Evolutionary conservation across 2,888 invertebrate genomes (phyloP).

Genomic region (Heliconius sara): DNA sequence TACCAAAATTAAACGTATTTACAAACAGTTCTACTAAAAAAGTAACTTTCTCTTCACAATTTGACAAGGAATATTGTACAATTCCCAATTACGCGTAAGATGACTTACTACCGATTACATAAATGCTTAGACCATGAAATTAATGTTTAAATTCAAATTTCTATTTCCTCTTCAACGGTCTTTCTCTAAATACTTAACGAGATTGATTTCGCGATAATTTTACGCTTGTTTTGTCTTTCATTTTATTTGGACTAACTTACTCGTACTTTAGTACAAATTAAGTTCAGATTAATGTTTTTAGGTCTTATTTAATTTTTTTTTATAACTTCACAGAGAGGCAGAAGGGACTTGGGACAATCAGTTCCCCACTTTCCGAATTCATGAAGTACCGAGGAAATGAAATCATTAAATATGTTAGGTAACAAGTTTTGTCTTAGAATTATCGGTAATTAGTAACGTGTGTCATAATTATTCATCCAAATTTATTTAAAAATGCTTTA

Average conservation of each 20-base stretch:
- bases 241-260: neutral
- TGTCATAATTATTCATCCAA: too few species aligned
- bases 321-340: too few species aligned
- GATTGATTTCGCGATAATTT: conserved; percentile 28
- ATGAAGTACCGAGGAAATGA: too few species aligned
- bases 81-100: conserved; percentile 23
- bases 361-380: neutral
- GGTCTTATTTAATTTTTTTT: too few species aligned
- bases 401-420: too few species aligned
- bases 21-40: neutral
- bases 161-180: conserved; percentile 35
- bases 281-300: neutral
- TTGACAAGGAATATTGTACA: conserved; percentile 16
- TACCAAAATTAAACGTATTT: neutral
- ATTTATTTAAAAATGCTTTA: too few species aligned
- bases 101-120: conserved; percentile 28
- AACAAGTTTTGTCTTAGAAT: too few species aligned
- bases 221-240: conserved; percentile 19
- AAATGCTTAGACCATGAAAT: conserved; percentile 43
- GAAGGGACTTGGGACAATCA: too few species aligned
- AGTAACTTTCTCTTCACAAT: neutral
- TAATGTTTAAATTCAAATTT: conserved; percentile 41
- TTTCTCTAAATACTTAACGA: conserved; percentile 24
- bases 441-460: too few species aligned
- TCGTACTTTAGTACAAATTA: neutral